Conservation (phyloP, 2,113 vertebrate species). For the Nestor notabilis region DNA sequence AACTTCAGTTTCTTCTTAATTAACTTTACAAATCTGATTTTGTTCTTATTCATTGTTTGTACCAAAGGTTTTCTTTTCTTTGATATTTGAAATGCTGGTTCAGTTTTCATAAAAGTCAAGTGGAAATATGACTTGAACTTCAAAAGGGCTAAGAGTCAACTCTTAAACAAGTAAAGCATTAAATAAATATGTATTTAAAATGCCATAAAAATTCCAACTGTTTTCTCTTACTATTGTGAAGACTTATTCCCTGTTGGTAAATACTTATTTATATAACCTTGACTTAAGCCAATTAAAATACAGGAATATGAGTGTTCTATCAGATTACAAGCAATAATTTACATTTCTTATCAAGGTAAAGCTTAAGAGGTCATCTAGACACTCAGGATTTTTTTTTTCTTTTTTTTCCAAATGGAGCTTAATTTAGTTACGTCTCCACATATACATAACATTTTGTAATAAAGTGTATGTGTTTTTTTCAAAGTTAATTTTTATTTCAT, state of each 20-base stretch:
- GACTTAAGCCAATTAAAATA: background rate
- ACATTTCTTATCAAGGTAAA: background rate
- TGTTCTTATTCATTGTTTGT: background rate
- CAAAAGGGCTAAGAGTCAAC: background rate
- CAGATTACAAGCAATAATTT: background rate
- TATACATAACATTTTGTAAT: background rate
- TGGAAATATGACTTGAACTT: constrained; percentile 21
- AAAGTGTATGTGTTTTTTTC: background rate
- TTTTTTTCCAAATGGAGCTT: background rate
- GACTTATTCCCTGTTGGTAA: background rate
- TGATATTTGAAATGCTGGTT: constrained; percentile 31
- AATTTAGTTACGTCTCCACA: background rate
- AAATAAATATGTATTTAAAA: constrained; percentile 33
- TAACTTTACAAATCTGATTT: background rate
- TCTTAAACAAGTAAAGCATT: constrained; percentile 1
- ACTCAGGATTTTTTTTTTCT: background rate
- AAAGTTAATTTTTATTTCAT: background rate
- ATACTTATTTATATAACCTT: background rate
- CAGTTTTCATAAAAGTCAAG: constrained; percentile 15
- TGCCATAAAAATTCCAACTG: background rate
- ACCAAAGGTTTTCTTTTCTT: background rate
- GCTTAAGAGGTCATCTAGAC: background rate
- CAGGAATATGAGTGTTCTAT: background rate
- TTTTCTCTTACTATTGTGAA: background rate
- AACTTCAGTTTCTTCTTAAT: background rate